phyloP scores from a whole-genome alignment of 2,888 invertebrate genomes.

The Ochropleura leucogaster region DNA sequence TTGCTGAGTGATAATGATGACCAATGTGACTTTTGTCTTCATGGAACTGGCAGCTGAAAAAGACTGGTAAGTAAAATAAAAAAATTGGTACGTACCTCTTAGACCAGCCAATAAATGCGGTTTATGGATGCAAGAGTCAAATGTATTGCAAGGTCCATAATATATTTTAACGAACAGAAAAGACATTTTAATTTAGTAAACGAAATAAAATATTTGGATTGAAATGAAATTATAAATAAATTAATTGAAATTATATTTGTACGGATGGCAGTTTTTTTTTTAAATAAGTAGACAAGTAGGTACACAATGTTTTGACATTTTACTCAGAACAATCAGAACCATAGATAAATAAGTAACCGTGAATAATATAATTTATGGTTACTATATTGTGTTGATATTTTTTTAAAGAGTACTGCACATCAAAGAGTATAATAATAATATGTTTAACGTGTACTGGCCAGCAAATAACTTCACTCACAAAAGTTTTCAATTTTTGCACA shows the following conservation, averaged over 20 bases:
- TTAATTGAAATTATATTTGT: neutral
- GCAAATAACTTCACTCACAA: too few relatives aligned
- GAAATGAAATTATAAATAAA: neutral
- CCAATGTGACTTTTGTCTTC: neutral
- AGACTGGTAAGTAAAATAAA: neutral
- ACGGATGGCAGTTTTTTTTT: neutral
- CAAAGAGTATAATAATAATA: too few relatives aligned
- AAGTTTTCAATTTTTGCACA: too few relatives aligned
- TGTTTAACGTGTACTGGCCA: too few relatives aligned
- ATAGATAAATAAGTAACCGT: neutral
- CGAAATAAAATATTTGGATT: neutral
- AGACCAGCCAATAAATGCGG: conserved; percentile 40
- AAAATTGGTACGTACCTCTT: conserved; percentile 38
- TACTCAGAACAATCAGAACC: neutral
- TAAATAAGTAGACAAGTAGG: too few relatives aligned
- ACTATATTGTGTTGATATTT: neutral
- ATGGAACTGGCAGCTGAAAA: neutral
- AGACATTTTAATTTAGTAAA: conserved; percentile 26
- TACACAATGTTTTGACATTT: conserved; percentile 19
- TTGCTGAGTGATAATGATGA: neutral
- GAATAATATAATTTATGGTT: neutral
- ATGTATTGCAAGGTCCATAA: conserved; percentile 46
- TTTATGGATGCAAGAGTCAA: conserved; percentile 33
- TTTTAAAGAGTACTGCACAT: neutral
- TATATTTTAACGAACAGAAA: conserved; percentile 38